These are phyloP conservation scores for Plotosus lineatus DNA, from an alignment of 2,113 vertebrate species.

Conservation along the genomic window DNA sequence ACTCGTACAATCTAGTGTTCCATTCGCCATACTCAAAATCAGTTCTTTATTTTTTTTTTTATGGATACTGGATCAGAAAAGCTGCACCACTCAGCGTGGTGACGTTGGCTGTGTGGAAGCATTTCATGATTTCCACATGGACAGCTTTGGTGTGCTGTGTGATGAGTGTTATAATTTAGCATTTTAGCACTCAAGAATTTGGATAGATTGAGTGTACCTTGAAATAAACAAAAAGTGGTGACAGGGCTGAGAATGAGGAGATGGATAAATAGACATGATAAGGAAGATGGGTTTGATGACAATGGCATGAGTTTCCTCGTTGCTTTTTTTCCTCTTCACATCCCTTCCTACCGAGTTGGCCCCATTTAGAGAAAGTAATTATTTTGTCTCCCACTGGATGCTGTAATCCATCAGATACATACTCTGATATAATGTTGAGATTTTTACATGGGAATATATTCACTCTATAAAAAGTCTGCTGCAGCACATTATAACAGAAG, in stretches of 20 bases:
- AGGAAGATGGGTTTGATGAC: background rate
- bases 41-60: no score
- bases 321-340: conserved; percentile 43
- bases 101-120: no score
- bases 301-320: background rate
- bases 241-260: background rate
- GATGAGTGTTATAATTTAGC: no score
- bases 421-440: background rate
- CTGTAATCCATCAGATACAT: conserved; percentile 58
- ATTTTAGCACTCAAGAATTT: no score
- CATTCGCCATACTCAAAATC: no score
- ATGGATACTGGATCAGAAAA: no score
- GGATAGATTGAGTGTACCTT: background rate
- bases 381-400: conserved; percentile 55
- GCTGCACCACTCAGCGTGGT: no score
- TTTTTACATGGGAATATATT: background rate
- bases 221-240: background rate
- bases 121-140: no score
- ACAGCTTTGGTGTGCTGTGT: no score
- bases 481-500: no score
- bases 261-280: background rate
- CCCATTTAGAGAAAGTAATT: conserved; percentile 47
- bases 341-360: background rate
- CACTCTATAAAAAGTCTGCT: background rate
- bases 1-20: no score